Evolutionary conservation across 2,888 invertebrate species (phyloP).

Genomic region (Lagria hirta): DNA sequence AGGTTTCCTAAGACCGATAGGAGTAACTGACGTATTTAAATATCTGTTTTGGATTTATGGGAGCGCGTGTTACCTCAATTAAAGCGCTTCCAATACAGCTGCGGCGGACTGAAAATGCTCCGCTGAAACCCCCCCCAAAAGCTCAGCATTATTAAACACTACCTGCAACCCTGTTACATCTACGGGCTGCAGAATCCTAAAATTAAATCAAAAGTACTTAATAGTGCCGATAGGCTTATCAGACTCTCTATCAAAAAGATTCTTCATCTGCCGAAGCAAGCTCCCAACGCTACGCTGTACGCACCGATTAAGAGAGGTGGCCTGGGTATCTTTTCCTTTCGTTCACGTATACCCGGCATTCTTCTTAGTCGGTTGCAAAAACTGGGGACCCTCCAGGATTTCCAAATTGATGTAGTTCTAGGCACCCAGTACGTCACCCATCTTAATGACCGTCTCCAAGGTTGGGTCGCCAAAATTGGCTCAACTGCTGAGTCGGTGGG

Average conservation of each 20-base stretch:
- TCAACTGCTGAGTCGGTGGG: no score
- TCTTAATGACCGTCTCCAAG: no score
- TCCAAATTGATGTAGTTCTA: no score
- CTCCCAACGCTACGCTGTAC: background rate
- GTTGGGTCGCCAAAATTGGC: no score
- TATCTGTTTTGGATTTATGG: background rate
- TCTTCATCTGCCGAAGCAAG: background rate
- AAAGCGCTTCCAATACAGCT: background rate
- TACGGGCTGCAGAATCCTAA: background rate
- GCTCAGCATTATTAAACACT: background rate
- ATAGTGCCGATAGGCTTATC: constrained; percentile 1
- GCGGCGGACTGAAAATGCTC: background rate
- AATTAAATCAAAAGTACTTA: background rate
- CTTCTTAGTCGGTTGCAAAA: background rate
- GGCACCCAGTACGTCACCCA: no score
- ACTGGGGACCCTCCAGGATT: no score
- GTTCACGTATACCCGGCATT: background rate
- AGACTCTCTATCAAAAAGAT: background rate
- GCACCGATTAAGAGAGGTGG: background rate
- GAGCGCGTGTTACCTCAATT: background rate
- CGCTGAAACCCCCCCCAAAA: background rate
- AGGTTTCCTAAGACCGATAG: background rate
- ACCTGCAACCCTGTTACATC: background rate
- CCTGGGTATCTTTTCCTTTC: background rate
- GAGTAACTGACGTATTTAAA: background rate